Base-by-base conservation (phyloP, 2,113 vertebrate species). In the Nannobrachium achirus region DNA sequence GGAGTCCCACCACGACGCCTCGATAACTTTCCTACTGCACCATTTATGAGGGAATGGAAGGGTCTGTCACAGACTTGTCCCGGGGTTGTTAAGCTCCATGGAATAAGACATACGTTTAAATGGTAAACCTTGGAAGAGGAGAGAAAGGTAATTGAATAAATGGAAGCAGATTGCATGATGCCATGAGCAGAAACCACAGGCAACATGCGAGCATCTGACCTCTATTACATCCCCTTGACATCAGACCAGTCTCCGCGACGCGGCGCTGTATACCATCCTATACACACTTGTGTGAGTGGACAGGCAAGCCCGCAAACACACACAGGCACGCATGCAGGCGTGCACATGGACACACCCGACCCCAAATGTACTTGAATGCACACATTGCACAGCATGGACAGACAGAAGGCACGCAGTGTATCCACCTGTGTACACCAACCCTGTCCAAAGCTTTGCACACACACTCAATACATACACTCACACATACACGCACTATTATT, bases 111-210 rank as follows among this genome's bases (percentile, higher is more conserved):
- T 82, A 83, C 76, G 59, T 83, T n/a, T 86, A 86, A 87, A 90
- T 72, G 66, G 80, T 66, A 81, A 88, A 84, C 78, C 76, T 86
- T 87, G 81, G 73, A 82, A 64, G 66, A 86, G 58, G 82, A 65
- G 70, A 75, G 80, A 73, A 41, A 81, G 71, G 63, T 83, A 89
- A 90, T 88, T 76, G 78, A 85, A 86, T 91, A 89, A 88, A 80
- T 88, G 82, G 82, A 89, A 89, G 77, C 85, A 91, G 87, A 81
- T 58, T 83, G 79, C 67, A 81, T 83, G 81, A 84, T 84, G 85
- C 81, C 86, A 88, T 84, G 74, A 84, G 76, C 42, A 57, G 49
- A 79, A 83, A 87, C 80, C 85, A 81, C 85, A 88, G 68, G 78
- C 78, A 84, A 68, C 72, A 79, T 79, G 78, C 81, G 72, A 81